A percentile compares a stretch with the other conserved stretches of the same genome.
phyloP scores from a whole-genome alignment of 2,113 vertebrate species.

The Athene noctua region DNA sequence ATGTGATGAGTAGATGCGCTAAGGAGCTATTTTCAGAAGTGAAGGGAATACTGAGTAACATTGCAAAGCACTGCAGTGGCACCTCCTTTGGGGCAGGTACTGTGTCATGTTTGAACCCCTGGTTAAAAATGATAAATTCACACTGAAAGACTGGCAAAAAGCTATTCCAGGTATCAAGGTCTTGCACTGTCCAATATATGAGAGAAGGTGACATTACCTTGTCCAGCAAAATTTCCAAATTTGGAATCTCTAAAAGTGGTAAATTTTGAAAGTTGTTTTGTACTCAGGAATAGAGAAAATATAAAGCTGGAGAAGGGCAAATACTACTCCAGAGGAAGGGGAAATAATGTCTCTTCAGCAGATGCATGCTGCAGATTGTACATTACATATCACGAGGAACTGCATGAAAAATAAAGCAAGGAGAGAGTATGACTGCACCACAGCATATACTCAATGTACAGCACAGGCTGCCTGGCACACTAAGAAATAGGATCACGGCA shows the following conservation, averaged over 20 bases:
- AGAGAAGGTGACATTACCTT: background rate
- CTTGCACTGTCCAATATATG: rapidly evolving
- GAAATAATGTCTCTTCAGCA: background rate
- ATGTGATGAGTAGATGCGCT: background rate
- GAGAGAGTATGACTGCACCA: background rate
- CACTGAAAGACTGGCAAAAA: rapidly evolving
- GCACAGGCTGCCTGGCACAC: background rate
- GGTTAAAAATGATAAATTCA: background rate
- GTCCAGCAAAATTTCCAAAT: background rate
- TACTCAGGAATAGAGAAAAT: background rate
- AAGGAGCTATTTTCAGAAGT: conserved; percentile 41
- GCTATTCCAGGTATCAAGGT: background rate
- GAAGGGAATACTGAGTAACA: background rate
- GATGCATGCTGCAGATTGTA: rapidly evolving
- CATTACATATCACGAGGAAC: rapidly evolving
- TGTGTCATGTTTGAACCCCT: background rate
- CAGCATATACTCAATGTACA: rapidly evolving
- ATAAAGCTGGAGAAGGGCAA: background rate
- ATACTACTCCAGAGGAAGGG: background rate
- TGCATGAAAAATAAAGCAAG: background rate
- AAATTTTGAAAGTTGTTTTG: background rate
- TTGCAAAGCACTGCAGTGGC: background rate
- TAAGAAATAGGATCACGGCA: background rate
- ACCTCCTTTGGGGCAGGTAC: background rate
- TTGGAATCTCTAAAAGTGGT: background rate